phyloP scores from a whole-genome alignment of 2,113 vertebrate species.

The Kobus ellipsiprymnus region DNA sequence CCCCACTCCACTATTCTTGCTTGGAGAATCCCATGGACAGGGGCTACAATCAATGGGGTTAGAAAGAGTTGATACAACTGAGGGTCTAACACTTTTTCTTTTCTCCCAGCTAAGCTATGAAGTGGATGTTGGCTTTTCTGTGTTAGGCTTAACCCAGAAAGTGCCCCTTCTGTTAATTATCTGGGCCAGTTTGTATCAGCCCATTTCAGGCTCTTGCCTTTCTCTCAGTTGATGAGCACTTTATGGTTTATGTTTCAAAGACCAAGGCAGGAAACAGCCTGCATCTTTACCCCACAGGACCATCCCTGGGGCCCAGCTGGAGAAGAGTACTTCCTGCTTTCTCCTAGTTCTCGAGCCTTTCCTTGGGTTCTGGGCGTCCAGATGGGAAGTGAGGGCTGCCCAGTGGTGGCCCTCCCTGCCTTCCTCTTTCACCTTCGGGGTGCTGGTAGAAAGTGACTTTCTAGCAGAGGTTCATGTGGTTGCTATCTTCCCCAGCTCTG shows the following conservation, averaged over 20 bases:
- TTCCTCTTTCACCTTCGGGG: neutral
- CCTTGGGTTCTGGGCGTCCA: neutral
- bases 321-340: neutral
- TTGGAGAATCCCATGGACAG: neutral
- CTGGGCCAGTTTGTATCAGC: neutral
- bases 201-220: neutral
- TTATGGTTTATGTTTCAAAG: neutral
- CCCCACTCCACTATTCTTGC: neutral
- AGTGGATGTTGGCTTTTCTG: neutral
- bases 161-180: neutral
- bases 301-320: neutral
- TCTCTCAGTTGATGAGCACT: neutral
- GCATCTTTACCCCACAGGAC: neutral
- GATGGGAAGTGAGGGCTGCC: no score
- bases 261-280: neutral
- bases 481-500: neutral
- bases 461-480: neutral
- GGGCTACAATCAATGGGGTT: neutral
- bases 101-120: neutral
- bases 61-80: neutral
- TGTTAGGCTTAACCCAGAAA: neutral
- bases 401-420: no score
- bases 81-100: neutral
- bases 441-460: neutral
- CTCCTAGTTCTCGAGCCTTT: neutral